These are phyloP conservation scores for Formica selysi DNA, from an alignment of 1,140 invertebrate genomes.

Conservation along the genomic window DNA sequence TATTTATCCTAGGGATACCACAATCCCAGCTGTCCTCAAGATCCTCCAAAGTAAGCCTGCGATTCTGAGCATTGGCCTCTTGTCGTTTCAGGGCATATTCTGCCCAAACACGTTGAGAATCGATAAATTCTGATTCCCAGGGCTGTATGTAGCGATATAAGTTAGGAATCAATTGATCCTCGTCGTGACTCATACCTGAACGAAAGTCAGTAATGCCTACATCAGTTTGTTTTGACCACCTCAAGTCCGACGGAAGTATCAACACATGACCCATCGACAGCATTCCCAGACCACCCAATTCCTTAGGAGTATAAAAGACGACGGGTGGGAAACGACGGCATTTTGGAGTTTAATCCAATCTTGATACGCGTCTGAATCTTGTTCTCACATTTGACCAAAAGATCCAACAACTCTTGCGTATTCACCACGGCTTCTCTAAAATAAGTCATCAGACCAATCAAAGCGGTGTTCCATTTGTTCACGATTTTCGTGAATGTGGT, in stretches of 20 bases:
- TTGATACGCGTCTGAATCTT: slow-evolving; percentile 99
- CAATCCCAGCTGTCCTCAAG: slow-evolving; percentile 99
- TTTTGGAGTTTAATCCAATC: slow-evolving; percentile 99
- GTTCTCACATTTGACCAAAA: slow-evolving; percentile 99
- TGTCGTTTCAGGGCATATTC: slow-evolving; percentile 99
- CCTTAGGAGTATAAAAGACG: slow-evolving; percentile 99
- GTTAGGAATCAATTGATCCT: slow-evolving; percentile 99
- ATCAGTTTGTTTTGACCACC: slow-evolving; percentile 99
- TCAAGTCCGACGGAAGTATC: slow-evolving; percentile 95
- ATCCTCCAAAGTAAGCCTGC: slow-evolving; percentile 99
- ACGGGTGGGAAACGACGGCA: slow-evolving; percentile 99
- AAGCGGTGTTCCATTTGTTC: slow-evolving; percentile 99
- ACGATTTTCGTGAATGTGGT: slow-evolving; percentile 99
- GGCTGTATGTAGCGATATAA: slow-evolving; percentile 99
- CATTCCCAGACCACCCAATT: slow-evolving; percentile 98
- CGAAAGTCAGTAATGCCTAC: slow-evolving; percentile 99
- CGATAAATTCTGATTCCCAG: slow-evolving; percentile 99
- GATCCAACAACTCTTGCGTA: slow-evolving; percentile 98
- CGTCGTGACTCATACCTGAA: slow-evolving; percentile 99
- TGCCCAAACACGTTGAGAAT: slow-evolving; percentile 99
- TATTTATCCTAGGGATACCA: slow-evolving; percentile 99
- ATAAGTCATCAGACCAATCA: slow-evolving; percentile 99
- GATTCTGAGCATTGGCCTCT: slow-evolving; percentile 99
- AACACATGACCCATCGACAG: slow-evolving; percentile 99
- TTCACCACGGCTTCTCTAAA: slow-evolving; percentile 99